A percentile compares a stretch with the other conserved stretches of the same genome.
phyloP scores from a whole-genome alignment of 2,888 invertebrate species.

The Strigamia transsilvanica region DNA sequence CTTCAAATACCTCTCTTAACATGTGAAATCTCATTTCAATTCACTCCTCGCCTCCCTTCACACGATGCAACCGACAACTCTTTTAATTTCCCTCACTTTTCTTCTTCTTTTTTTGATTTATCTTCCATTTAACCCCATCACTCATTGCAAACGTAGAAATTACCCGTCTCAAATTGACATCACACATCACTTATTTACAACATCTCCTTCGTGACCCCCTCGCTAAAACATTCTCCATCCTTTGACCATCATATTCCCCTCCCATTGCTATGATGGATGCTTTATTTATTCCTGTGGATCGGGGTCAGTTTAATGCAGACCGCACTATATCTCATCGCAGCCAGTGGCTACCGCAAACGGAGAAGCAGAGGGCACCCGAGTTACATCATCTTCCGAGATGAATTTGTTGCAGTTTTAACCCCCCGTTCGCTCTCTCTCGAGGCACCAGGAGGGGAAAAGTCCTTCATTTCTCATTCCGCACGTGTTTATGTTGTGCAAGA shows the following conservation, averaged over 20 bases:
- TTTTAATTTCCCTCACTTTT: not conserved
- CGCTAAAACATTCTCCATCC: not conserved
- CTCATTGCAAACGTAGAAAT: not conserved
- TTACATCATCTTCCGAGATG: slow-evolving; percentile 29
- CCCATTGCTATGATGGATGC: slow-evolving; percentile 31
- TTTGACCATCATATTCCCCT: not conserved
- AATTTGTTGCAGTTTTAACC: slow-evolving; percentile 22
- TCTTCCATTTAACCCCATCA: slow-evolving; percentile 24
- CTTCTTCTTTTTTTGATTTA: not conserved
- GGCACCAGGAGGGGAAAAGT: not conserved
- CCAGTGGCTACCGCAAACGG: slow-evolving; percentile 42
- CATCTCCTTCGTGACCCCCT: not conserved
- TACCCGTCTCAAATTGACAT: not conserved
- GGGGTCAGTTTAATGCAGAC: slow-evolving; percentile 44
- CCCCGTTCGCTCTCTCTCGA: not conserved
- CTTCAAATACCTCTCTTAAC: not conserved
- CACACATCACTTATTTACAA: slow-evolving; percentile 5
- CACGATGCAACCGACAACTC: not conserved
- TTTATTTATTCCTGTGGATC: slow-evolving; percentile 45
- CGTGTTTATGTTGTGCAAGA: not conserved
- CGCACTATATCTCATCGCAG: slow-evolving; percentile 36
- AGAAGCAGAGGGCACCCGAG: slow-evolving; percentile 34
- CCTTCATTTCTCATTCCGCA: slow-evolving; percentile 39
- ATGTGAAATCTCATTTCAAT: slow-evolving; percentile 39
- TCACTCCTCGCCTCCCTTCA: not conserved